Evolutionary conservation across 2,888 invertebrate genomes (phyloP).

Genomic region (Trachelus iudaicus): DNA sequence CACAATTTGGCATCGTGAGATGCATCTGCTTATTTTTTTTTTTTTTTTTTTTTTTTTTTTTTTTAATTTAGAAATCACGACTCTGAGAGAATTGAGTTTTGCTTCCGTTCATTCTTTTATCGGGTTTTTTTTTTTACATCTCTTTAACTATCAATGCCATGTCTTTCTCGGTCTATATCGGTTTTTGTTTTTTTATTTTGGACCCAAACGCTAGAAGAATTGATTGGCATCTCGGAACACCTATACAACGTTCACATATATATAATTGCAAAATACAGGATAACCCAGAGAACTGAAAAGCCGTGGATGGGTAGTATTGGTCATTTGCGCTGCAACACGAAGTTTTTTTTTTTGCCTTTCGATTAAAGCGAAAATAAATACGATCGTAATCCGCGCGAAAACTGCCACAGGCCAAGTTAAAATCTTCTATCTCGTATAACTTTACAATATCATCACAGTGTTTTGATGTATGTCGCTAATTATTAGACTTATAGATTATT

Average conservation of each 20-base stretch:
- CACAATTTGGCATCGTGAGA: slow-evolving; percentile 23
- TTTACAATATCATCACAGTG: slow-evolving; percentile 57
- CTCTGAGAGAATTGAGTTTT: slow-evolving; percentile 3
- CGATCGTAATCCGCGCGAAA: slow-evolving; percentile 14
- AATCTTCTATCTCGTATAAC: slow-evolving; percentile 39
- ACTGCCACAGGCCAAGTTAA: slow-evolving; percentile 34
- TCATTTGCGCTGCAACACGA: slow-evolving; percentile 17
- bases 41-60: neutral
- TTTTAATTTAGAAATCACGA: slow-evolving; percentile 7
- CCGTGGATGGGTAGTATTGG: slow-evolving; percentile 44
- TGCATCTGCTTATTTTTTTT: slow-evolving; percentile 26
- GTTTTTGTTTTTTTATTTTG: slow-evolving; percentile 12
- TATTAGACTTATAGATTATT: slow-evolving; percentile 38
- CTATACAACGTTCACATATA: slow-evolving; percentile 25
- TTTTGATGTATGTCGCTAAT: slow-evolving; percentile 51
- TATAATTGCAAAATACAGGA: slow-evolving; percentile 37
- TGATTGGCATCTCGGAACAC: slow-evolving; percentile 55
- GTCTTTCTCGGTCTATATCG: neutral
- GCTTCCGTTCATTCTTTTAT: neutral
- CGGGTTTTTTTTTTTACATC: neutral
- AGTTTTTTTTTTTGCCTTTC: slow-evolving; percentile 5
- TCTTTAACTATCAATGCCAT: neutral
- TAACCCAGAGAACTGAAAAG: slow-evolving; percentile 48
- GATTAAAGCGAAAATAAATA: slow-evolving; percentile 11
- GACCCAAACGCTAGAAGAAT: slow-evolving; percentile 33